A percentile compares a stretch with the other conserved stretches of the same genome.
phyloP scores from a whole-genome alignment of 2,113 vertebrate species.

The Ibidorhyncha struthersii region DNA sequence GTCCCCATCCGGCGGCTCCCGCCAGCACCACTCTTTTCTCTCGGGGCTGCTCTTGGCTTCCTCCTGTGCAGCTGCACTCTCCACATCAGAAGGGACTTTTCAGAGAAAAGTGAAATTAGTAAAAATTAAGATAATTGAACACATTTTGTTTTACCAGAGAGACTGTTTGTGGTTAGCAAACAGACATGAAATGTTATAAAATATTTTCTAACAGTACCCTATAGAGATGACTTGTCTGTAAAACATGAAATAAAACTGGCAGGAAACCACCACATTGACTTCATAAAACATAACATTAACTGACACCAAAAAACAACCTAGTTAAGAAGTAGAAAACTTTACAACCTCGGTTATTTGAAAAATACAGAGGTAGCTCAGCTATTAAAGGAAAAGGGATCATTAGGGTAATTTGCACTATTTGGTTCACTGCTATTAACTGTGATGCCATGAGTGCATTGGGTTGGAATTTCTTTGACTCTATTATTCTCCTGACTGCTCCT shows the following conservation, averaged over 20 bases:
- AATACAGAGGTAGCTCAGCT: constrained; percentile 22
- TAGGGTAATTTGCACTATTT: not conserved
- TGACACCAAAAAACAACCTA: constrained; percentile 18
- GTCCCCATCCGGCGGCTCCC: accelerated
- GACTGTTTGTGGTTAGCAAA: constrained; percentile 54
- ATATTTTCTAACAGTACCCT: constrained; percentile 59
- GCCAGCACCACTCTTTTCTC: not conserved
- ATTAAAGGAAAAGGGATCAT: constrained; percentile 5
- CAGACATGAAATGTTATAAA: constrained; percentile 43
- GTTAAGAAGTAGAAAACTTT: constrained; percentile 33
- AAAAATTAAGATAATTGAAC: constrained; percentile 39
- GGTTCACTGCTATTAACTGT: not conserved
- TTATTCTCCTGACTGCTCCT: not conserved
- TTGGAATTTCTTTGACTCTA: not conserved
- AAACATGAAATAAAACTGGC: constrained; percentile 50
- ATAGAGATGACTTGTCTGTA: constrained; percentile 50
- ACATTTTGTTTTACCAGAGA: constrained; percentile 29
- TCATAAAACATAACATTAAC: constrained; percentile 37
- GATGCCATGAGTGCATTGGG: not conserved
- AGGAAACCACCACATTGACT: constrained; percentile 8
- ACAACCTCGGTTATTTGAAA: constrained; percentile 54
- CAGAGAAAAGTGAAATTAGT: constrained; percentile 50
- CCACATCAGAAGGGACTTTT: constrained; percentile 36
- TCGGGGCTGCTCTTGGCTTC: not conserved
- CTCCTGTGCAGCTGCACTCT: constrained; percentile 16